phyloP scores from a whole-genome alignment of 2,113 vertebrate species.

The Probosciger aterrimus region DNA sequence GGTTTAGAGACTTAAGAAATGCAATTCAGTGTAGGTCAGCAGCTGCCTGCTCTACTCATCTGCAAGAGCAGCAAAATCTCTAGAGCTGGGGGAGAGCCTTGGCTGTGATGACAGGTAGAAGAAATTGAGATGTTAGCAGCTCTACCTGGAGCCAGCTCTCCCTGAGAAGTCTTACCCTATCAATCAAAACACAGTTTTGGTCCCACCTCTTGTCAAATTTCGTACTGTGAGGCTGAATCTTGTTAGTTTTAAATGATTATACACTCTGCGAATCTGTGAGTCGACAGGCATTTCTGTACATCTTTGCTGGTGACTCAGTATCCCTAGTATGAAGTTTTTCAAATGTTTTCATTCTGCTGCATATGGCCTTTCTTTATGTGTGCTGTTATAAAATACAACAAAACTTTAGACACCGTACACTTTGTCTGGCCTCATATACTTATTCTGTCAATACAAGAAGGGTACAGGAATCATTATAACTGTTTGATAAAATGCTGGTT shows the following conservation, averaged over 20 bases:
- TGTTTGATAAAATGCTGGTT: not conserved
- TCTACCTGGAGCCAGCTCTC: too few species aligned
- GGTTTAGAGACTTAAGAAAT: not conserved
- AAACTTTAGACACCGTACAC: accelerated
- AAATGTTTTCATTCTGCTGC: not conserved
- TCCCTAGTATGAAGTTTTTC: not conserved
- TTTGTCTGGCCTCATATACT: not conserved
- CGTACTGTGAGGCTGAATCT: not conserved
- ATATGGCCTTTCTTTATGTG: not conserved
- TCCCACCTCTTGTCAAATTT: not conserved
- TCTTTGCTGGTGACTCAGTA: not conserved
- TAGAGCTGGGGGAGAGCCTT: not conserved
- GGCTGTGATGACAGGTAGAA: not conserved
- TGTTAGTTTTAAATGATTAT: not conserved
- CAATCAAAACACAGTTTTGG: not conserved
- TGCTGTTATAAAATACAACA: not conserved
- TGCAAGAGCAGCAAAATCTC: not conserved
- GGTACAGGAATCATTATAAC: not conserved
- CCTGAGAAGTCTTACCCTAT: not conserved
- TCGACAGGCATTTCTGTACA: not conserved
- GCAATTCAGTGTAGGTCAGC: not conserved
- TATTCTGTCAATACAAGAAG: not conserved
- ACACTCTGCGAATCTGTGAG: not conserved
- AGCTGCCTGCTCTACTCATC: not conserved
- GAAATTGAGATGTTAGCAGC: not conserved